Base-by-base conservation (phyloP, 2,888 invertebrate species). In the Chrysodeixis includens region DNA sequence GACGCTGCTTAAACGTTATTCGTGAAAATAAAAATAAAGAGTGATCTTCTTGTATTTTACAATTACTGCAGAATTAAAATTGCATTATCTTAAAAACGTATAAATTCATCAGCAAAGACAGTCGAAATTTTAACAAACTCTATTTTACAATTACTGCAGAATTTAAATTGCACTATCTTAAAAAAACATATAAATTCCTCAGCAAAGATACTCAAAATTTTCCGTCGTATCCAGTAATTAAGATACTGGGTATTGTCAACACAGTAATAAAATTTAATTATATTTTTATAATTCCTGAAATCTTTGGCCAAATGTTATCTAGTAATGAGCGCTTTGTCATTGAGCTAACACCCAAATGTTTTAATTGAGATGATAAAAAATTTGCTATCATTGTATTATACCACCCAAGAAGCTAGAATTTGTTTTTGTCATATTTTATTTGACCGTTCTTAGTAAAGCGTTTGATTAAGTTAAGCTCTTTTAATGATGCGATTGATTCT, bases 281-380 rank as follows among this genome's bases (percentile, higher is more conserved):
- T 56, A 54, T n/a, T 56, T 40, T 8, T 16, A 5, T 18, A 44
- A 76, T 76, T 71, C 72, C 30, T 56, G 53, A 61, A 76, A 76
- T 46, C 57, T 30, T 35, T 63, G 61, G 60, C 52, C 75, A 78
- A 69, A 71, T 70, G 76, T 74, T 79, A 78, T 80, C 78, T 64
- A 57, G 44, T 62, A 62, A 60, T 58, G 62, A 56, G 6, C 26
- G 35, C 51, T 71, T 66, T 14, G 69, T 56, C 61, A 74, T 66
- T 69, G 62, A 66, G n/a, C 54, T 74, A 40, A 71, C 46, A 51
- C 9, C 26, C 16, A 49, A 61, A 40, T 56, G 32, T 70, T 56
- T 49, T 32, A 57, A 49, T 59, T 54, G 22, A 52, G 46, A 56
- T 56, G 22, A 58, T 56, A 49, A 70, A 53, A 53, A 22, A 40